Percentiles rank a stretch among this genome's conserved stretches.
These are phyloP conservation scores for Serripes groenlandicus DNA, from an alignment of 2,888 invertebrate genomes.

Conservation along the genomic window DNA sequence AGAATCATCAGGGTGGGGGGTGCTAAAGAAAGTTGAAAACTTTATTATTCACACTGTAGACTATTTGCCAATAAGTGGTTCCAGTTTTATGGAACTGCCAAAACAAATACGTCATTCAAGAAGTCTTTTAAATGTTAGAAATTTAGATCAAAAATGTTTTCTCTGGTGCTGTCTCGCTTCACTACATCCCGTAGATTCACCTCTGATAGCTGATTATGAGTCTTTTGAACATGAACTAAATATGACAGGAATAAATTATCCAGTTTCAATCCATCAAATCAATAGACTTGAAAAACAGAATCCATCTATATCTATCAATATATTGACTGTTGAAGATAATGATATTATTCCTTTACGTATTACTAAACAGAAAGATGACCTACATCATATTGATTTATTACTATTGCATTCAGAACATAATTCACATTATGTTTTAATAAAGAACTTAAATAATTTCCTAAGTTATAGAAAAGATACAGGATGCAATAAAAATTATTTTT, in stretches of 20 bases:
- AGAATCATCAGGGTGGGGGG: constrained; percentile 60
- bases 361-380: background rate
- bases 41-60: constrained; percentile 49
- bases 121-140: constrained; percentile 44
- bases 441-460: constrained; percentile 43
- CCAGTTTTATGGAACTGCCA: constrained; percentile 52
- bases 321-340: constrained; percentile 34
- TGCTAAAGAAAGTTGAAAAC: constrained; percentile 43
- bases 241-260: constrained; percentile 33
- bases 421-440: constrained; percentile 40
- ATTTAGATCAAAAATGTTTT: constrained; percentile 49
- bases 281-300: constrained; percentile 55
- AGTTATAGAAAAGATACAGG: constrained; percentile 24
- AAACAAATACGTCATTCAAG: constrained; percentile 1
- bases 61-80: constrained; percentile 50
- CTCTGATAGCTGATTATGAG: constrained; percentile 37
- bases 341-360: constrained; percentile 25
- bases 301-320: constrained; percentile 44
- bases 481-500: constrained; percentile 19
- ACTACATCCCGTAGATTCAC: constrained; percentile 42
- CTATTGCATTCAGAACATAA: constrained; percentile 39
- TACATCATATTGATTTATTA: constrained; percentile 29
- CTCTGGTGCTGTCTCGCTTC: constrained; percentile 43
- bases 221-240: constrained; percentile 39
- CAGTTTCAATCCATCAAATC: constrained; percentile 37